These are phyloP conservation scores for Muscicapa striata DNA, from an alignment of 2,797 vertebrate genomes.

Conservation along the genomic window DNA sequence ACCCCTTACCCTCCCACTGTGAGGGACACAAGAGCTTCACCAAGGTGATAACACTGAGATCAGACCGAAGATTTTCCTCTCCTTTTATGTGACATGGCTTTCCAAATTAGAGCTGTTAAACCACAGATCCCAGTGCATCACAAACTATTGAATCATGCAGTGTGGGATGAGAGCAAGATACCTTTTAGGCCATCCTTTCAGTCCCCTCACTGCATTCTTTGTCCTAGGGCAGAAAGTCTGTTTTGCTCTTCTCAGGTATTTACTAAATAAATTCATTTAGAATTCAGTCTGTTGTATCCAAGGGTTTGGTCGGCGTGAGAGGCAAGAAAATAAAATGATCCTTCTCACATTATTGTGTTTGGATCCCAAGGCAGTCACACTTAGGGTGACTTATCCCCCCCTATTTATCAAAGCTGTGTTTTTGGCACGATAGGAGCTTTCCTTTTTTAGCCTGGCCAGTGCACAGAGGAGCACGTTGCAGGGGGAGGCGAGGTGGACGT, in stretches of 20 bases:
- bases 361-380: neutral
- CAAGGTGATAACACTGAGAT: neutral
- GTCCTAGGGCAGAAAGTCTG: neutral
- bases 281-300: neutral
- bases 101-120: neutral
- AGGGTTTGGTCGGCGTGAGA: neutral
- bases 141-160: neutral
- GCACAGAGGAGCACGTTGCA: neutral
- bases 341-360: neutral
- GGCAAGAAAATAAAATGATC: neutral
- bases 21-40: neutral
- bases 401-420: constrained; percentile 31
- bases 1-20: neutral
- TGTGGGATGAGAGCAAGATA: neutral
- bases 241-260: neutral
- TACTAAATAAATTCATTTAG: neutral
- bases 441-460: constrained; percentile 39
- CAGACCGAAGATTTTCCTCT: neutral
- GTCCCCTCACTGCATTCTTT: neutral
- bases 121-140: neutral
- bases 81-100: neutral
- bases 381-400: neutral
- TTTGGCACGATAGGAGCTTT: constrained; percentile 13
- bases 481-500: constrained; percentile 37
- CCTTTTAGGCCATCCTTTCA: neutral